Conservation (phyloP, 2,113 vertebrate genomes). For the Semnornis frantzii region DNA sequence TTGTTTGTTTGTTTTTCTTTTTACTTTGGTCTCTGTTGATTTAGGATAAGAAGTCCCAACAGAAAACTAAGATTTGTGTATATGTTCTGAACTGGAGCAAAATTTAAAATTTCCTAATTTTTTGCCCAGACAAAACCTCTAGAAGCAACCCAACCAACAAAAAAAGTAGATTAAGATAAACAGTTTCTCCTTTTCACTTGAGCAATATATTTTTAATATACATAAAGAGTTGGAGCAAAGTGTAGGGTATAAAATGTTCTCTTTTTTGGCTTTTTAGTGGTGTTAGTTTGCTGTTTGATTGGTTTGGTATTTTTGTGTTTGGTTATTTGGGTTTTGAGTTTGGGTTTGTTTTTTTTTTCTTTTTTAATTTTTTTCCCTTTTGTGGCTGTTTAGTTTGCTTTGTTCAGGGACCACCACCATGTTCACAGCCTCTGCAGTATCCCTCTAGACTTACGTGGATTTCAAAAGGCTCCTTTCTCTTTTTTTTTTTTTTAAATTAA, state of each 20-base stretch:
- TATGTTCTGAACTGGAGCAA: not conserved
- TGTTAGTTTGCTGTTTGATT: no score
- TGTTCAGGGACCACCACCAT: not conserved
- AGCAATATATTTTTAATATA: not conserved
- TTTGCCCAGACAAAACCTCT: not conserved
- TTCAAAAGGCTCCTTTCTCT: not conserved
- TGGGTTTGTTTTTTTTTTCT: no score
- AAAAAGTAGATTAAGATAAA: not conserved
- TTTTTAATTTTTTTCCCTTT: no score
- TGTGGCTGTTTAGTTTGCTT: not conserved
- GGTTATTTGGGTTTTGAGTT: not conserved
- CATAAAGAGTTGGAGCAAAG: not conserved
- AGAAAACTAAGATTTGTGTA: not conserved
- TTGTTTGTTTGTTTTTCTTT: no score
- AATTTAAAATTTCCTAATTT: not conserved
- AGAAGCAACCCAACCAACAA: not conserved
- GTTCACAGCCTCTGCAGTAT: not conserved
- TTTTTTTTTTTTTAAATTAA: not conserved
- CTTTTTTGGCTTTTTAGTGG: not conserved
- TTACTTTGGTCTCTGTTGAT: not conserved
- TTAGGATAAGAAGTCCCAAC: not conserved
- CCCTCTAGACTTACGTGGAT: not conserved
- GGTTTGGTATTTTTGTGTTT: no score
- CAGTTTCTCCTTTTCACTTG: not conserved
- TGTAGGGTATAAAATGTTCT: not conserved